Conservation (phyloP, 2,797 vertebrate species). For the Chiloscyllium punctatum region DNA sequence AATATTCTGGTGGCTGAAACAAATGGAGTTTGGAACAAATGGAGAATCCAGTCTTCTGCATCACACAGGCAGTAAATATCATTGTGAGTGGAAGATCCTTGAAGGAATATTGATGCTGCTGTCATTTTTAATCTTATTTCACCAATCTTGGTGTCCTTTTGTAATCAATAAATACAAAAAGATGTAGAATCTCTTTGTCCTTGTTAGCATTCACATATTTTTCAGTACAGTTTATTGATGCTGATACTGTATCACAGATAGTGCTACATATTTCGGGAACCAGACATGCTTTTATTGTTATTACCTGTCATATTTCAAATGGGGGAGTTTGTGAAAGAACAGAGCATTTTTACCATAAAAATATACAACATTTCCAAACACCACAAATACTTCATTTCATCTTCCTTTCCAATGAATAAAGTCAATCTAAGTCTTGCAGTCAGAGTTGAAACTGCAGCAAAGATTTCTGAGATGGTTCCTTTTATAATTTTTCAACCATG, state of each 20-base stretch:
- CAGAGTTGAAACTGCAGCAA: too few species aligned
- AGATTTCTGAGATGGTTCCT: too few species aligned
- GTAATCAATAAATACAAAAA: slow-evolving; percentile 36
- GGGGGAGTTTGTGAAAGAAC: not conserved
- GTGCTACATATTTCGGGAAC: slow-evolving; percentile 40
- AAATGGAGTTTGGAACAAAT: not conserved
- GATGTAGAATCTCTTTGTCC: slow-evolving; percentile 19
- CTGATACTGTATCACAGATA: slow-evolving; percentile 44
- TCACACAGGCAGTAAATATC: not conserved
- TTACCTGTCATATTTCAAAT: slow-evolving; percentile 41
- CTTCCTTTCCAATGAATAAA: not conserved
- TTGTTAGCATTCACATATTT: slow-evolving; percentile 21
- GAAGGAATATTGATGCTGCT: not conserved
- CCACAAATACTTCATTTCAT: slow-evolving; percentile 37
- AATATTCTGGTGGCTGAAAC: not conserved
- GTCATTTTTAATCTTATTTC: slow-evolving; percentile 8
- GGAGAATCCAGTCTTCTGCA: too few species aligned
- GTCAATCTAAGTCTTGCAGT: too few species aligned
- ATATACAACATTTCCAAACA: slow-evolving; percentile 42
- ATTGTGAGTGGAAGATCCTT: not conserved
- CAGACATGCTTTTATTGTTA: slow-evolving; percentile 36
- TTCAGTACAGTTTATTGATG: slow-evolving; percentile 42
- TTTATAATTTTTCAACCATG: too few species aligned
- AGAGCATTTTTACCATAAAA: slow-evolving; percentile 35
- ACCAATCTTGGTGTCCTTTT: not conserved